Evolutionary conservation across 2,113 vertebrate genomes (phyloP).

Genomic region (Malurus melanocephalus): DNA sequence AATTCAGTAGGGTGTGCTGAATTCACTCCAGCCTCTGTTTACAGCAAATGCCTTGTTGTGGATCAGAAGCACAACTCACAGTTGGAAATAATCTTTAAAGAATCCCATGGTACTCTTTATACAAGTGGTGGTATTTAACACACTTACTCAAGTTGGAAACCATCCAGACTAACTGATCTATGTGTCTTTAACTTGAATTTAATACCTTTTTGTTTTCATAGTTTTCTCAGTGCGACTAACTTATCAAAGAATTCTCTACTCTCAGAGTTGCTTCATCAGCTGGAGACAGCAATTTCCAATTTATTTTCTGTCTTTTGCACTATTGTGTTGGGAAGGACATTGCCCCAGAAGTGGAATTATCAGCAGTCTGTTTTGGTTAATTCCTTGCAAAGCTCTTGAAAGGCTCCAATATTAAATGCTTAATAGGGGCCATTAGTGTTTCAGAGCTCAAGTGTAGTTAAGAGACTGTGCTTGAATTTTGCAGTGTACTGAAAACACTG

Average conservation of each 20-base stretch:
- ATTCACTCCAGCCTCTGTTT: background rate
- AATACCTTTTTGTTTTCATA: background rate
- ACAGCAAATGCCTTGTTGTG: background rate
- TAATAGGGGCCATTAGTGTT: background rate
- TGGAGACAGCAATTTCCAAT: background rate
- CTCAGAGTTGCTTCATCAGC: background rate
- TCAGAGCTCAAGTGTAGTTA: background rate
- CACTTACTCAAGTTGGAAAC: background rate
- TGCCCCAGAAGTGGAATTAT: background rate
- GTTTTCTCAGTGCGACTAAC: background rate
- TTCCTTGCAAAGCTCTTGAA: background rate
- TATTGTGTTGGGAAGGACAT: background rate
- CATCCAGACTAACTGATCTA: background rate
- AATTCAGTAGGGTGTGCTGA: background rate
- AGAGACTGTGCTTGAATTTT: background rate
- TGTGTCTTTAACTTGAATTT: background rate
- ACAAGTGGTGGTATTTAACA: background rate
- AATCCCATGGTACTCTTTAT: background rate
- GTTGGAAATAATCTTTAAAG: conserved; percentile 1
- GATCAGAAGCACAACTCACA: background rate
- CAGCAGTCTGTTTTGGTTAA: background rate
- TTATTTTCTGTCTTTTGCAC: background rate
- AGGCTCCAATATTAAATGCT: background rate
- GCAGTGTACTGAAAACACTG: background rate
- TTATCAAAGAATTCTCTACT: background rate